A percentile compares a stretch with the other conserved stretches of the same genome.
Evolutionary conservation across 2,797 vertebrate genomes (phyloP).

Genomic region (Manis javanica): DNA sequence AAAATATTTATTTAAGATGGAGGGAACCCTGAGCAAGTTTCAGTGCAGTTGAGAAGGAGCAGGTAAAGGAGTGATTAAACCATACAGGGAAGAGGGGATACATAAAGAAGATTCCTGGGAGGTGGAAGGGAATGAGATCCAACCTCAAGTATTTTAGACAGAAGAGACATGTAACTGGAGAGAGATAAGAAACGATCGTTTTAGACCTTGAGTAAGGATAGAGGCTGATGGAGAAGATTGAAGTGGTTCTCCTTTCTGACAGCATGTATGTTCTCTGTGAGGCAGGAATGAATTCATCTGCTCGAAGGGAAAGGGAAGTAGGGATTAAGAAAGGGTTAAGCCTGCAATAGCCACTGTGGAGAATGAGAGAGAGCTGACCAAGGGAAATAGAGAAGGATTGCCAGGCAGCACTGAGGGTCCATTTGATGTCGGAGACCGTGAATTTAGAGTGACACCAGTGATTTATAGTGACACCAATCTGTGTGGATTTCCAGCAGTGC

Average conservation of each 20-base stretch:
- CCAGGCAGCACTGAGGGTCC: conserved; percentile 43
- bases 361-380: conserved; percentile 26
- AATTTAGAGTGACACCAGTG: conserved; percentile 47
- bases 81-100: background rate
- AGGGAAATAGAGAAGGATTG: background rate
- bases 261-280: background rate
- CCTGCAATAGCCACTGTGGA: background rate
- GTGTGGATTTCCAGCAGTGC: conserved; percentile 64
- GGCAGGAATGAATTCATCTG: background rate
- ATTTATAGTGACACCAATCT: conserved; percentile 50
- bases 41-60: background rate
- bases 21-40: background rate
- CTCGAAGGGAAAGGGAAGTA: background rate
- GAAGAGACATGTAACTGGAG: background rate
- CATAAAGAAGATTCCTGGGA: background rate
- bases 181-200: background rate
- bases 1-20: background rate
- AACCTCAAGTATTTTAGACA: background rate
- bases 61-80: background rate
- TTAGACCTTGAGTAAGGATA: background rate
- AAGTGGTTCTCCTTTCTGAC: background rate
- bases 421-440: conserved; percentile 41
- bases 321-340: background rate
- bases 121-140: background rate
- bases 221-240: background rate